Base-by-base conservation (phyloP, 2,113 vertebrate genomes). In the Myotis yumanensis region DNA sequence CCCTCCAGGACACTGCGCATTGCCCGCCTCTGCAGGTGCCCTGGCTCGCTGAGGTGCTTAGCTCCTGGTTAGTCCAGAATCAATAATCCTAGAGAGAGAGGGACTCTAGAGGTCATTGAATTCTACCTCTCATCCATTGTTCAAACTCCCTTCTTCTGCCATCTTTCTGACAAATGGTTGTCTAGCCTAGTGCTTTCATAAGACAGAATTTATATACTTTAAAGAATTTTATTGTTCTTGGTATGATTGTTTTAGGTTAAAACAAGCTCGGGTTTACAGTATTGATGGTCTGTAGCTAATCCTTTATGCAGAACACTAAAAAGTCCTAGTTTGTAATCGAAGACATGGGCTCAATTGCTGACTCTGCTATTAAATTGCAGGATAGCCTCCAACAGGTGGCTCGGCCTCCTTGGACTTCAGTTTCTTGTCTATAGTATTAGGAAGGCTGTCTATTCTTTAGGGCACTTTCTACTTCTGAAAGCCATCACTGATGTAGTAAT, bases 81-180 rank as follows among this genome's bases (percentile, higher is more conserved):
- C 35, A 40, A 32, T 80, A 73, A 84, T 87, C 72, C 32, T 86
- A 51, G 69, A 83, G n/a, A 18, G 37, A 18, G 69, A 82, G 72
- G 64, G 30, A 84, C 69, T 71, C 48, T 11, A 79, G 87, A 93
- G 3, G 20, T 71, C 62, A 88, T 7, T 25, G 52, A 90, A 59
- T 32, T 51, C 59, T 71, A 25, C 32, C 64, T 85, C n/a, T 22
- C 12, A 46, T 10, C 40, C 20, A 15, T 46, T 68, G 23, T 54
- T 89, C 93, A 59, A 83, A 76, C 12, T 95, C 46, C 20, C 40
- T 66, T 92, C 81, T 80, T 95, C 87, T 92, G 51, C 22, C 30
- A 1, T 37, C 52, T 68, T 90, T 83, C 89, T 86, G 76, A 64
- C 25, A 77, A 76, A 84, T 80, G 37, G 51, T 35, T 80, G 17